Percentiles rank a stretch among this genome's conserved stretches.
Evolutionary conservation across 2,113 vertebrate species (phyloP).

Genomic region (Plotosus lineatus): DNA sequence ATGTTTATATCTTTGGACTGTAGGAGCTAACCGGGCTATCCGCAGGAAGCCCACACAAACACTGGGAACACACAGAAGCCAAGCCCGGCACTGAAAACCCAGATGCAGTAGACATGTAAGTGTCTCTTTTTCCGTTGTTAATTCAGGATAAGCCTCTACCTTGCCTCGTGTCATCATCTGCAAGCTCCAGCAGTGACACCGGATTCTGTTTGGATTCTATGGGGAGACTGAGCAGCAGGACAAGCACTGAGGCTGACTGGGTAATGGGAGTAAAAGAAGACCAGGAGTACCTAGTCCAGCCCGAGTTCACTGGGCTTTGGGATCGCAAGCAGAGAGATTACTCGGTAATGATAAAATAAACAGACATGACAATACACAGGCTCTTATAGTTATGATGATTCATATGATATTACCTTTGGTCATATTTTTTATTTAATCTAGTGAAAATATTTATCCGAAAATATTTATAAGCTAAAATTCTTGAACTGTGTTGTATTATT

Average conservation of each 20-base stretch:
- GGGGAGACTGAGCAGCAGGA: slow-evolving; percentile 45
- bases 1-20: too few species aligned
- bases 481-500: too few species aligned
- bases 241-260: background rate
- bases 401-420: background rate
- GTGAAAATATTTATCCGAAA: slow-evolving; percentile 6
- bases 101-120: background rate
- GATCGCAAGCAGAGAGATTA: slow-evolving; percentile 45
- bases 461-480: background rate
- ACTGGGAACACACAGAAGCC: too few species aligned
- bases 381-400: background rate
- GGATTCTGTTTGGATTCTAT: slow-evolving; percentile 57
- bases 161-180: slow-evolving; percentile 10
- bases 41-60: too few species aligned
- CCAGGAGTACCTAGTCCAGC: slow-evolving; percentile 68
- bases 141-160: slow-evolving; percentile 6
- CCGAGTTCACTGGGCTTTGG: slow-evolving; percentile 85
- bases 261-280: slow-evolving; percentile 50
- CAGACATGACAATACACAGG: too few species aligned
- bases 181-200: slow-evolving; percentile 44
- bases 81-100: too few species aligned
- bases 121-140: background rate
- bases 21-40: too few species aligned
- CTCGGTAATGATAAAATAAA: slow-evolving; percentile 20
- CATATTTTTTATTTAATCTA: background rate